These are phyloP conservation scores for Schizopygopsis malacanthus DNA, from an alignment of 2,797 vertebrate genomes.

Conservation along the genomic window DNA sequence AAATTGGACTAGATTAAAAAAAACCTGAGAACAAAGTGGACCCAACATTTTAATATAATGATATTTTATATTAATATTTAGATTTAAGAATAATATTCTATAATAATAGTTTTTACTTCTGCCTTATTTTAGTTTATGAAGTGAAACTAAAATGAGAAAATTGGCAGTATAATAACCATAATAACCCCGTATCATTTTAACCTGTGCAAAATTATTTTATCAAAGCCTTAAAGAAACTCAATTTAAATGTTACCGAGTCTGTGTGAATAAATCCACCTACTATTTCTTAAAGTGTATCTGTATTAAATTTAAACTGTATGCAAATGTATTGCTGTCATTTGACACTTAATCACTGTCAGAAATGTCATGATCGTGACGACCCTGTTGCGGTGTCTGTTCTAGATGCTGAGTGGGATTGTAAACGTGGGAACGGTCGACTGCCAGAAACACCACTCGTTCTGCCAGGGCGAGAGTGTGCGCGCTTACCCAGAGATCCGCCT, in stretches of 20 bases:
- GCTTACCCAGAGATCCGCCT: slow-evolving; percentile 94
- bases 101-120: no score
- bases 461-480: slow-evolving; percentile 85
- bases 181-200: neutral
- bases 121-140: no score
- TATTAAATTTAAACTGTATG: neutral
- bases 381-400: neutral
- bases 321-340: neutral
- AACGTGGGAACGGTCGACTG: slow-evolving; percentile 91
- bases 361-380: neutral
- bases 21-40: neutral
- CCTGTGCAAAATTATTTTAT: neutral
- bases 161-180: neutral
- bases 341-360: neutral
- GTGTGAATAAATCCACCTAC: neutral
- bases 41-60: neutral
- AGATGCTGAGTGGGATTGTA: slow-evolving; percentile 87
- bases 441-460: slow-evolving; percentile 89
- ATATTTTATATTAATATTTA: neutral
- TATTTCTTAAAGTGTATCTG: neutral
- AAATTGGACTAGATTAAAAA: neutral
- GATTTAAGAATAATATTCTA: neutral
- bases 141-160: neutral
- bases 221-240: neutral
- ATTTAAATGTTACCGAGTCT: neutral